Conservation (phyloP, 2,888 invertebrate genomes). For the Phasia obesa region DNA sequence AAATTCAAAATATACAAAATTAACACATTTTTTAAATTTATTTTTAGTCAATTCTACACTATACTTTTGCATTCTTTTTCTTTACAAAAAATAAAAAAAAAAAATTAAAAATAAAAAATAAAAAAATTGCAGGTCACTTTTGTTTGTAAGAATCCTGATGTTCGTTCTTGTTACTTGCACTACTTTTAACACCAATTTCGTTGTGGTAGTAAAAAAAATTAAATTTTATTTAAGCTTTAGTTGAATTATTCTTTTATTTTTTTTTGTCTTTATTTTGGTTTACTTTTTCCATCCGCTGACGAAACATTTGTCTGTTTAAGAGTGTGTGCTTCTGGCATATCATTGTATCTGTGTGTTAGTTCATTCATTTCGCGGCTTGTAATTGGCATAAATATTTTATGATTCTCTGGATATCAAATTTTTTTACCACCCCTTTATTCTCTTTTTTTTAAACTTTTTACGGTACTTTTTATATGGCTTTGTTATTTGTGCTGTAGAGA, state of each 20-base stretch:
- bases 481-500: slow-evolving; percentile 26
- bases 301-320: slow-evolving; percentile 25
- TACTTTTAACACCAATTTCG: slow-evolving; percentile 23
- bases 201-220: slow-evolving; percentile 8
- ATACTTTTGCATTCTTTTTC: slow-evolving; percentile 26
- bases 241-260: slow-evolving; percentile 19
- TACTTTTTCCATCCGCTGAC: not conserved
- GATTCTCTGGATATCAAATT: slow-evolving; percentile 62
- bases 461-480: slow-evolving; percentile 16
- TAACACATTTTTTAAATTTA: slow-evolving; percentile 28
- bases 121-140: slow-evolving; percentile 42
- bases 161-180: slow-evolving; percentile 11
- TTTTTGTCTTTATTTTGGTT: not conserved
- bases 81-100: not conserved
- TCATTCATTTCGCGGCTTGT: slow-evolving; percentile 53
- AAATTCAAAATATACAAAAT: slow-evolving; percentile 28
- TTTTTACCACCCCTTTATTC: slow-evolving; percentile 44
- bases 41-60: slow-evolving; percentile 38
- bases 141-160: slow-evolving; percentile 10
- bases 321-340: not conserved
- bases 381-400: slow-evolving; percentile 71
- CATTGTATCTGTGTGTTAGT: slow-evolving; percentile 6
- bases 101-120: not conserved
- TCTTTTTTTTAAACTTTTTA: slow-evolving; percentile 39
- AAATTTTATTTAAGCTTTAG: slow-evolving; percentile 23